Conservation (phyloP, 2,113 vertebrate species). For the Hemiprocne comata region DNA sequence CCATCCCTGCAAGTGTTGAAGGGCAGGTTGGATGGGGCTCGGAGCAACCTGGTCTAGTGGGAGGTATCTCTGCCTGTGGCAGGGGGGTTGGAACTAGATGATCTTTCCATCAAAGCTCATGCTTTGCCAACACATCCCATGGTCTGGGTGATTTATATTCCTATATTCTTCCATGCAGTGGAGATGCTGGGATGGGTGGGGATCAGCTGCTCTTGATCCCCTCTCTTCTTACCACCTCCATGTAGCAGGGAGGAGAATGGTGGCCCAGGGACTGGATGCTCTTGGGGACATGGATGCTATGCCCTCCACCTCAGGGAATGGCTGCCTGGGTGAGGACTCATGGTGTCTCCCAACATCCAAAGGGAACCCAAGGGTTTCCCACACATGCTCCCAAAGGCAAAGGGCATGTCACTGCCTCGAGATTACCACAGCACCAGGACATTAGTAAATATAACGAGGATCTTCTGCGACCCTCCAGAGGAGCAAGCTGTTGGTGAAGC, state of each 20-base stretch:
- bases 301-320: accelerated
- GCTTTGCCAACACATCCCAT: too few species aligned
- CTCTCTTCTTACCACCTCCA: too few species aligned
- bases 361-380: not conserved
- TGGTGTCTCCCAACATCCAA: not conserved
- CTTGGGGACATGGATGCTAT: not conserved
- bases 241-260: not conserved
- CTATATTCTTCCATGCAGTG: not conserved
- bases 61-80: too few species aligned
- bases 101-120: too few species aligned
- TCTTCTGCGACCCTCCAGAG: not conserved
- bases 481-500: not conserved
- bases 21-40: too few species aligned
- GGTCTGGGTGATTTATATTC: too few species aligned
- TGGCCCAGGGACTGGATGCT: not conserved
- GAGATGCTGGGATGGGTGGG: not conserved
- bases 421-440: not conserved
- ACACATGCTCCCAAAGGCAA: accelerated
- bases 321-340: not conserved
- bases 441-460: accelerated
- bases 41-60: too few species aligned
- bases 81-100: too few species aligned
- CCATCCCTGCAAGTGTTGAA: too few species aligned
- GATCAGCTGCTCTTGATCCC: too few species aligned
- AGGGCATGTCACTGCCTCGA: accelerated